Evolutionary conservation across 2,888 invertebrate genomes (phyloP), one percentile per base, ranked within the genome.

Genomic region (Caradrina clavipalpis): DNA sequence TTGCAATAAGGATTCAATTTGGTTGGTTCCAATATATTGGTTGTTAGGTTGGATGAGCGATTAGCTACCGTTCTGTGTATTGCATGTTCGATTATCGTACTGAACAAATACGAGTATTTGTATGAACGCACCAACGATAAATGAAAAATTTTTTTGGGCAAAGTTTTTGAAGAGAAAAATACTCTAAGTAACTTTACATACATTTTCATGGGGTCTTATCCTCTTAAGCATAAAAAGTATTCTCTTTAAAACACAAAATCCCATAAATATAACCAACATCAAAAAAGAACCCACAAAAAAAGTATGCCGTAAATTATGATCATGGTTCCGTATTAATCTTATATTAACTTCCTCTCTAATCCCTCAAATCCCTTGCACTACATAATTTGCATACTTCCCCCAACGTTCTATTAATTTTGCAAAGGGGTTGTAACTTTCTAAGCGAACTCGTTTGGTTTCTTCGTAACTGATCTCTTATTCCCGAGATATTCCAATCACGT

Each of bases 401-500:
- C 15, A 22, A 42, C 42, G 11, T 50, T 54, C 51, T 42, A 73
- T 76, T 64, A 64, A 60, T 70, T 80, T 80, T 80, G 62, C 64
- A 65, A 76, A 72, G 72, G 26, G 71, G 62, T 68, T 57, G 19
- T 55, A 47, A 64, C 66, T 64, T 73, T 69, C 54, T 56, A 13
- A 74, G 51, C 57, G 45, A 49, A 56, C 55, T 71, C 45, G 51
- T 69, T 50, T 47, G 61, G 61, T 60, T 81, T 78, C 76, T 56
- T 64, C 55, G 67, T 60, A 81, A 78, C 69, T 63, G 77, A 77
- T 72, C 71, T 68, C 31, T 64, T 42, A 57, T 60, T 35, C 42
- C 63, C 31, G 13, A 77, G 62, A 80, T 74, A 89, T 81, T 80
- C 90, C 73, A 82, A 87, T 85, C 91, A 91, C 90, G 91, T 90